Evolutionary conservation across 2,113 vertebrate species (phyloP), one percentile per base, ranked within the genome.

Genomic region (Nibea albiflora): DNA sequence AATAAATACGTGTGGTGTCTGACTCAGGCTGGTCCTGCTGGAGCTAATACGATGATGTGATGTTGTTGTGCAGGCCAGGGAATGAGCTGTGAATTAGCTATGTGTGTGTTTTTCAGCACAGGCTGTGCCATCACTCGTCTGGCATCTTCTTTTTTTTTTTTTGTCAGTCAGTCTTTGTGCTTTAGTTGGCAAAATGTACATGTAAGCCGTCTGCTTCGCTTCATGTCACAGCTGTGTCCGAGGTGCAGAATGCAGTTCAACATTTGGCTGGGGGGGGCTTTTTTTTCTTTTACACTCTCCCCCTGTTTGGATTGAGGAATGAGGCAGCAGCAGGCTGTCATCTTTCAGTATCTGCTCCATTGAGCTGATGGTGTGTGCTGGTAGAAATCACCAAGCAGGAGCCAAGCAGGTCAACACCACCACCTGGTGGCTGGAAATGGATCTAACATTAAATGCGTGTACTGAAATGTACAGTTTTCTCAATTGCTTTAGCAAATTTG

Each of bases 351-450:
- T 69, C 28, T 53, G 60, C 63, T 80, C 35, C 69, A 78, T 1
- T 71, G 57, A 60, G 56, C 57, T 64, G 56, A 61, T 15, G 26
- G 63, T 57, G 50, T 24, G 26, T 35, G 11, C 2, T 35, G 7
- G 11, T 22, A n/a, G 16, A 49, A n/a, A 50, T 57, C 17, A 50
- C 4, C 4, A 1, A 1, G 2, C 14, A 14, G 39, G 16, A 15
- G 19, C 6, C 1, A 0, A 52, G 68, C 49, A 39, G 64, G 22
- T 5, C 50, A 44, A 80, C 62, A 72, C 72, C 60, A 6, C 81
- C 91, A 78, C 68, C 92, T 89, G 53, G 53, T 89, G 90, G 87
- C 7, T 24, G 46, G 4, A 81, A 47, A 52, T 28, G 3, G 6
- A 17, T 5, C 44, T 9, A 1, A 5, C 35, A 62, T 15, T 5